phyloP scores from a whole-genome alignment of 1,140 invertebrate species.

The Eumeta japonica region DNA sequence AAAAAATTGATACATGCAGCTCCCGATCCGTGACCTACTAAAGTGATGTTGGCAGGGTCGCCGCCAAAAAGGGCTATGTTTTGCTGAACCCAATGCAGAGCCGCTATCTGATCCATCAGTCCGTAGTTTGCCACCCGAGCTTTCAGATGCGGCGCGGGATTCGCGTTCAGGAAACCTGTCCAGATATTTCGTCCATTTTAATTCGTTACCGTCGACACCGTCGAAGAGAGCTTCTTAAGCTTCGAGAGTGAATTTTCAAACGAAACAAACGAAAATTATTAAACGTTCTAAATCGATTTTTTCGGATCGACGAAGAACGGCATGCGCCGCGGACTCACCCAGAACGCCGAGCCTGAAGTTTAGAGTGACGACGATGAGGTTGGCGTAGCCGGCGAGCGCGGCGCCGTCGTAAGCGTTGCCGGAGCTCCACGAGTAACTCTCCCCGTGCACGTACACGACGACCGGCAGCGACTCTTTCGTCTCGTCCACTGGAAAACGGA shows the following conservation, averaged over 20 bases:
- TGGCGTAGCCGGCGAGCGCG: constrained; percentile 84
- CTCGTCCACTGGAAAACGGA: constrained; percentile 46
- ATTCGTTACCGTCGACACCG: too few relatives aligned
- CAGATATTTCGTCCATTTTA: constrained; percentile 9
- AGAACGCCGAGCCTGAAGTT: constrained; percentile 96
- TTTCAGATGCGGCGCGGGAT: constrained; percentile 73
- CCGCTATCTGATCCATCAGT: constrained; percentile 89
- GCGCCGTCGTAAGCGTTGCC: constrained; percentile 94
- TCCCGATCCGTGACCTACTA: constrained; percentile 91
- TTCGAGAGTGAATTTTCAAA: too few relatives aligned
- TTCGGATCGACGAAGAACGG: too few relatives aligned
- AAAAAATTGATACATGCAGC: constrained; percentile 94
- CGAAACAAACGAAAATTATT: too few relatives aligned
- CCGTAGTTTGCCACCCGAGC: constrained; percentile 89
- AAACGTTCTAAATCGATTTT: too few relatives aligned
- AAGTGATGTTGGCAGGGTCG: constrained; percentile 83
- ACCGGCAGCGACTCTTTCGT: constrained; percentile 72
- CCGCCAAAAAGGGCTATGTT: constrained; percentile 89
- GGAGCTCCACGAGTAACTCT: constrained; percentile 90
- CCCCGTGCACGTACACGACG: constrained; percentile 90
- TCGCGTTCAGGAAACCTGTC: constrained; percentile 81
- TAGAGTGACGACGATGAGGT: constrained; percentile 91
- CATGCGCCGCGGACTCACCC: too few relatives aligned
- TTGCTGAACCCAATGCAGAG: constrained; percentile 87
- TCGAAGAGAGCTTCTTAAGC: too few relatives aligned